Conservation (phyloP, 2,888 invertebrate genomes). For the Lepidocyrtinus sp. region DNA sequence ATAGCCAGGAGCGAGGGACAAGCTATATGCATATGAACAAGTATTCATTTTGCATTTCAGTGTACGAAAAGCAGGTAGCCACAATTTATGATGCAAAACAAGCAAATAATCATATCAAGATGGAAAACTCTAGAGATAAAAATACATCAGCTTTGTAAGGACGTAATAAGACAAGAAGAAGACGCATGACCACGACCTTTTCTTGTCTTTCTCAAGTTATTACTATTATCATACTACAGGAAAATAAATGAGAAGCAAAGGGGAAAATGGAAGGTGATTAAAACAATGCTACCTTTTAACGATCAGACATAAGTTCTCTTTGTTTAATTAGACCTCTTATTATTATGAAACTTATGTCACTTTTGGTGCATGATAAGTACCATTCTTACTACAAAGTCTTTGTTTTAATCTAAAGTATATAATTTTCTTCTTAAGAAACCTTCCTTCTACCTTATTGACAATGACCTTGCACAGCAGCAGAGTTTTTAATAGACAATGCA, state of each 20-base stretch:
- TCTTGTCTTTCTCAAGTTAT: neutral
- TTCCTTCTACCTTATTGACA: conserved; percentile 11
- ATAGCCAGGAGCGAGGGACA: conserved; percentile 23
- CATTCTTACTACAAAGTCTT: conserved; percentile 8
- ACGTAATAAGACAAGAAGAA: conserved; percentile 20
- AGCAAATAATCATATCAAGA: conserved; percentile 31
- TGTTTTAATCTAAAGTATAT: conserved; percentile 2
- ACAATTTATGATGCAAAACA: conserved; percentile 17
- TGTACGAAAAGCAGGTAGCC: neutral
- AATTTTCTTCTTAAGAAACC: conserved; percentile 8
- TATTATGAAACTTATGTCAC: conserved; percentile 46
- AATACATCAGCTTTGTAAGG: neutral
- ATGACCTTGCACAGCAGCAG: conserved; percentile 44
- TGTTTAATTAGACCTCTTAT: conserved; percentile 50
- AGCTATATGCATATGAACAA: neutral
- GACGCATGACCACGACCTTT: conserved; percentile 40
- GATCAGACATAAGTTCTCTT: conserved; percentile 42
- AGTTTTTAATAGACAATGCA: too few species aligned
- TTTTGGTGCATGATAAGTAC: neutral
- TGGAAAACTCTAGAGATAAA: conserved; percentile 23
- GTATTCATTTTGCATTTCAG: too few species aligned
- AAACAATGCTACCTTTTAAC: conserved; percentile 42
- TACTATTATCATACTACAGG: conserved; percentile 21
- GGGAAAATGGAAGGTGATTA: conserved; percentile 48
- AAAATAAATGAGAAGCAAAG: neutral